Evolutionary conservation across 2,113 vertebrate genomes (phyloP).

Genomic region (Pagrus major): DNA sequence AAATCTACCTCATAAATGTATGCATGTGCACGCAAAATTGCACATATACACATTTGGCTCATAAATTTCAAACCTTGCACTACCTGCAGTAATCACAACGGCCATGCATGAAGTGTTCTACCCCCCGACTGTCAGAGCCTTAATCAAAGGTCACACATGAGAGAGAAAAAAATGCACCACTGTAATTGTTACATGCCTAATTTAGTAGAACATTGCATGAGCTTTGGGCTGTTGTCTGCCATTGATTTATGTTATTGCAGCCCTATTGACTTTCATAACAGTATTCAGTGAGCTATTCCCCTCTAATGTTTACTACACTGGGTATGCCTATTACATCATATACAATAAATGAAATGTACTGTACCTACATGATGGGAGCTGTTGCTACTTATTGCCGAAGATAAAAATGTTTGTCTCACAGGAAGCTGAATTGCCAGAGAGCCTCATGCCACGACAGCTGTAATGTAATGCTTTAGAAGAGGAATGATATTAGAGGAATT

Average conservation of each 20-base stretch:
- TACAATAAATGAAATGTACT: conserved; percentile 64
- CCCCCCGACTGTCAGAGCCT: conserved; percentile 57
- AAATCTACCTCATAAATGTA: conserved; percentile 57
- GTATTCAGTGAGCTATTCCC: conserved; percentile 66
- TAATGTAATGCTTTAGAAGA: conserved; percentile 62
- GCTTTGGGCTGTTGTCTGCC: conserved; percentile 78
- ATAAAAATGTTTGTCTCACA: conserved; percentile 64
- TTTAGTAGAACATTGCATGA: conserved; percentile 76
- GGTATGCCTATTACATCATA: conserved; percentile 73
- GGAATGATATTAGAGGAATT: conserved; percentile 62
- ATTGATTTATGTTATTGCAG: conserved; percentile 79
- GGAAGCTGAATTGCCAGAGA: conserved; percentile 29
- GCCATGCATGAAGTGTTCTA: conserved; percentile 63
- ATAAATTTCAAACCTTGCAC: conserved; percentile 68
- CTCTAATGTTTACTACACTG: conserved; percentile 71
- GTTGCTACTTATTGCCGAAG: conserved; percentile 58
- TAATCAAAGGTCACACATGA: conserved; percentile 77
- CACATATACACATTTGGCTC: conserved; percentile 53
- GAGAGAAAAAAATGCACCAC: conserved; percentile 45
- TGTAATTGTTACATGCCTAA: conserved; percentile 81
- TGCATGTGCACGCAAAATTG: conserved; percentile 38
- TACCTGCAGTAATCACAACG: conserved; percentile 60
- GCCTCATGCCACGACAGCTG: conserved; percentile 14
- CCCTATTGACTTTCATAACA: conserved; percentile 78
- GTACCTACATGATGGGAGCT: conserved; percentile 53